Evolutionary conservation across 2,888 invertebrate species (phyloP), one percentile per base, ranked within the genome.

Genomic region (Pemphredon lugubris): DNA sequence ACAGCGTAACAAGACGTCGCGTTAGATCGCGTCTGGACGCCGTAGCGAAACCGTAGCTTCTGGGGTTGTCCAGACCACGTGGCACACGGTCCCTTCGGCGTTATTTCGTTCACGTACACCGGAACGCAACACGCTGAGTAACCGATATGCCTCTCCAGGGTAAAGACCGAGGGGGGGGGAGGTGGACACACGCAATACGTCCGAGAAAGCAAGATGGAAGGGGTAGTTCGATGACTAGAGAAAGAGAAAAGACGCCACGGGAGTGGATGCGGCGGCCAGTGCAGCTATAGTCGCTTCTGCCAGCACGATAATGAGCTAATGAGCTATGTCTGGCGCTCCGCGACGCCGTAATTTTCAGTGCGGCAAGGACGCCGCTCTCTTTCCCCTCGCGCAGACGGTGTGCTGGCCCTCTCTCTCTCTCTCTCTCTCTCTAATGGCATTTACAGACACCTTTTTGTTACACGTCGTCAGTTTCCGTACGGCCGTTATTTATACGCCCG

Each of bases 221-320:
- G 14, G 30, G 59, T 23, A 55, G 26, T 51, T n/a, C n/a, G n/a
- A n/a, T n/a, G n/a, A n/a, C n/a, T n/a, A n/a, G 14, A 37, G 23
- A 34, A 54, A 26, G 16, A n/a, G 47, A 11, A 37, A 6, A n/a
- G 37, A 26, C 21, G 30, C 21, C 2, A 16, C 13, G 50, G 20
- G 40, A 50, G 44, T 53, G 30, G 55, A 45, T 20, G 55, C 57
- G 40, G 59, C 39, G 37, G 34, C 48, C 21, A 51, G 39, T 20
- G 55, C 57, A 34, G 59, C 39, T 30, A 34, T 48, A 18, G 73
- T 47, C 60, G 59, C 61, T 68, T 59, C 58, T 44, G 70, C 55
- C 53, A 77, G 60, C 59, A 63, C 55, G 59, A 65, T 82, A 79
- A 82, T 79, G 75, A 72, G 75, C 75, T 82, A 82, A 82, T 82